Evolutionary conservation across 2,888 invertebrate species (phyloP).

Genomic region (Drosophila leonis): DNA sequence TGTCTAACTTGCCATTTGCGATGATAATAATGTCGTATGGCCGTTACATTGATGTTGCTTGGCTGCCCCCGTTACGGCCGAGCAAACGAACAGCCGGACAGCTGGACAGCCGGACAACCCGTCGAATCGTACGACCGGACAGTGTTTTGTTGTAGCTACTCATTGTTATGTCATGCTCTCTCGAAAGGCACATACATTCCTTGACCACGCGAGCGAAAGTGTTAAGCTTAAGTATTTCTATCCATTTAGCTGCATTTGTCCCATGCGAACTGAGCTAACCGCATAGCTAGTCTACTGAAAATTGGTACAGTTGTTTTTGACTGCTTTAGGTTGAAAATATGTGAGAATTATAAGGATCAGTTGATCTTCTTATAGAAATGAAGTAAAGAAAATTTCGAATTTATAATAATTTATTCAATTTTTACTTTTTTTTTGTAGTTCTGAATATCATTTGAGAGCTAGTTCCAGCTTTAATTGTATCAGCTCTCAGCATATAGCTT

Average conservation of each 20-base stretch:
- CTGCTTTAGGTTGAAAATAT: not conserved
- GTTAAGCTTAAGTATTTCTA: not conserved
- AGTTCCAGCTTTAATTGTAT: no score
- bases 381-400: no score
- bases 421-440: no score
- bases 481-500: no score
- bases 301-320: not conserved
- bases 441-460: no score
- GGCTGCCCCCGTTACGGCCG: constrained; percentile 48
- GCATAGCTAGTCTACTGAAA: not conserved
- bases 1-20: constrained; percentile 80
- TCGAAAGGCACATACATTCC: not conserved
- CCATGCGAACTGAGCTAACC: not conserved
- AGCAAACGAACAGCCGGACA: constrained; percentile 36
- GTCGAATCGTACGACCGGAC: constrained; percentile 9
- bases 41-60: constrained; percentile 76
- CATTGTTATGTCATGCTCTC: constrained; percentile 32
- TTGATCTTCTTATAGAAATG: not conserved
- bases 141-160: constrained; percentile 42
- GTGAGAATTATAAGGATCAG: no score
- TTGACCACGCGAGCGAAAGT: not conserved
- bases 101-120: constrained; percentile 1
- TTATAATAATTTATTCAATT: no score
- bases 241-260: not conserved
- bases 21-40: constrained; percentile 80